Base-by-base conservation (phyloP, 2,888 invertebrate genomes). In the Catocala sponsa region DNA sequence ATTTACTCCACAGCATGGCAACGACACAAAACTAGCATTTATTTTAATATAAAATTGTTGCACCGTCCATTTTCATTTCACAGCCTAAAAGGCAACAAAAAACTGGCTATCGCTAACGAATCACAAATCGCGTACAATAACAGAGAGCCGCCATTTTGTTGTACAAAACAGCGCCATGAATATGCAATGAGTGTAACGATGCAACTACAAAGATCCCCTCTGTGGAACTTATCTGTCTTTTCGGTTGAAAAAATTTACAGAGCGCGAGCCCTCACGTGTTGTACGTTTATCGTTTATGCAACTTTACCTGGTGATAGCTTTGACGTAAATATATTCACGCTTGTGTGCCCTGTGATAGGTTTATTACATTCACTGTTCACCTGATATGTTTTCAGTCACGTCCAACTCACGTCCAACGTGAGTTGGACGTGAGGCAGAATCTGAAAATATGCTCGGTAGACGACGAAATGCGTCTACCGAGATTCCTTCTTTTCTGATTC, bases 111-210 rank as follows among this genome's bases (percentile, higher is more conserved):
- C 48, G 48, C 69, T 72, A 72, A 72, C 72, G 74, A 76, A 72
- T 72, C 66, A 59, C 63, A 72, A 70, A 74, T 73, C 67, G 68
- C 47, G 63, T 54, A 74, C 67, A 72, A 75, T 65, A 74, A 64
- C 62, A 69, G 55, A 60, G 54, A 12, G 46, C 65, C 10, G 68
- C 67, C 75, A 69, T 78, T 82, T 83, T 81, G 70, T 75, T 72
- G 68, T 63, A 60, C 71, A 74, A 68, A 74, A 80, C 65, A 66
- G 64, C 68, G 65, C 55, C 80, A 86, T 87, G 85, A 85, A 87
- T 88, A 85, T 85, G 83, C 85, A 81, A 83, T 81, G 79, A 79
- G 76, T 66, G 76, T 78, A 74, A 78, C 80, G 73, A 72, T 78
- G 74, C 79, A 77, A 65, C 69, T 60, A 81, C 78, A 84, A 76